A percentile compares a stretch with the other conserved stretches of the same genome.
Conservation (phyloP, 2,113 vertebrate genomes). For the Xyrauchen texanus region DNA sequence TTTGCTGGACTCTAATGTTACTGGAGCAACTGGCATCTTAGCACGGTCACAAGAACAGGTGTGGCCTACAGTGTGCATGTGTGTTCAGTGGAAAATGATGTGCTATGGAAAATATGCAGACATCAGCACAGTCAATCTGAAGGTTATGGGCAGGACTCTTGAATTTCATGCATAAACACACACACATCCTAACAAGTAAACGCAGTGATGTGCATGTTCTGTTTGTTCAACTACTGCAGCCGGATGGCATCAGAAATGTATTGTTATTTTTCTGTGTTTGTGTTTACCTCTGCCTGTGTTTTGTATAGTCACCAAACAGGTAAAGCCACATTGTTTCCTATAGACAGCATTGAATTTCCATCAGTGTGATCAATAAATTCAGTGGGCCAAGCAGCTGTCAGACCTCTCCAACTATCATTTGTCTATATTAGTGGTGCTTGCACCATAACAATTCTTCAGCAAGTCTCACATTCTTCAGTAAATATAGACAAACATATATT, state of each 20-base stretch:
- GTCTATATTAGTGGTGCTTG: background rate
- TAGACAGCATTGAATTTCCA: conserved; percentile 2
- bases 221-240: background rate
- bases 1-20: background rate
- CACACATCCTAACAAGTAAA: background rate
- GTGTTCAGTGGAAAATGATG: conserved; percentile 23
- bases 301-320: background rate
- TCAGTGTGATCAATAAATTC: background rate
- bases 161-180: background rate
- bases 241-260: too few relatives aligned
- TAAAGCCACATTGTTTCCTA: background rate
- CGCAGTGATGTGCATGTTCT: background rate
- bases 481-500: too few relatives aligned
- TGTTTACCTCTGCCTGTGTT: too few relatives aligned
- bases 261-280: too few relatives aligned
- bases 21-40: conserved; percentile 11
- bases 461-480: too few relatives aligned
- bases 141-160: conserved; percentile 27
- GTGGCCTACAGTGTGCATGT: conserved; percentile 6
- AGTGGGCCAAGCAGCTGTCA: background rate
- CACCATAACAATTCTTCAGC: too few relatives aligned
- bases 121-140: conserved; percentile 36
- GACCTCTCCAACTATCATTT: background rate
- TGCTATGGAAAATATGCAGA: conserved; percentile 39
- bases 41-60: conserved; percentile 18